phyloP scores from a whole-genome alignment of 2,113 vertebrate genomes.

The Ahaetulla prasina region DNA sequence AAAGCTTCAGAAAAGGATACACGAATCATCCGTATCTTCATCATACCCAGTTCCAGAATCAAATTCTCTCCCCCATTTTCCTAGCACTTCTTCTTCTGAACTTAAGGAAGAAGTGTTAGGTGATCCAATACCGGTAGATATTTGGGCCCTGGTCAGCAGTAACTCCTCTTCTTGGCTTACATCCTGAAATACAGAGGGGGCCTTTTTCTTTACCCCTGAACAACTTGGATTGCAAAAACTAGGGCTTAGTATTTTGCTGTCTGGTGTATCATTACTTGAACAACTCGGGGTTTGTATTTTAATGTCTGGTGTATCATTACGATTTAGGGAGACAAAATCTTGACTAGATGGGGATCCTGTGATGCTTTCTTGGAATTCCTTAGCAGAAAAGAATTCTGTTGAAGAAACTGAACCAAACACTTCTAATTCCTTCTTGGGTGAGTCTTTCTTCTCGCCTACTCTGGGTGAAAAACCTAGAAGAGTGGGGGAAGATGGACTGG shows the following conservation, averaged over 20 bases:
- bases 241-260: too few species aligned
- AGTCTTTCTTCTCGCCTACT: background rate
- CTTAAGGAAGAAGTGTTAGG: background rate
- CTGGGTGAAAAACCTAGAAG: background rate
- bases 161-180: background rate
- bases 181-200: background rate
- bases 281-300: too few species aligned
- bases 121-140: too few species aligned
- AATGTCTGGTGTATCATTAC: background rate
- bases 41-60: background rate
- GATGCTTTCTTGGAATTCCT: background rate
- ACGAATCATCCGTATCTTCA: background rate
- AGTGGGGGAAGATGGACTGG: too few species aligned
- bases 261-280: background rate
- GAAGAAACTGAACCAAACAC: background rate
- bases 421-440: background rate
- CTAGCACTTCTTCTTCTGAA: background rate
- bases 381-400: too few species aligned
- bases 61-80: background rate
- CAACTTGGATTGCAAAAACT: background rate
- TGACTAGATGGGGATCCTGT: too few species aligned
- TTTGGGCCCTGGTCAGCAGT: background rate
- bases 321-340: background rate
- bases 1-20: background rate
- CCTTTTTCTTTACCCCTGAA: too few species aligned